Conservation (phyloP, 64 coral and sea anemone species). For the Cladopsammia gracilis region DNA sequence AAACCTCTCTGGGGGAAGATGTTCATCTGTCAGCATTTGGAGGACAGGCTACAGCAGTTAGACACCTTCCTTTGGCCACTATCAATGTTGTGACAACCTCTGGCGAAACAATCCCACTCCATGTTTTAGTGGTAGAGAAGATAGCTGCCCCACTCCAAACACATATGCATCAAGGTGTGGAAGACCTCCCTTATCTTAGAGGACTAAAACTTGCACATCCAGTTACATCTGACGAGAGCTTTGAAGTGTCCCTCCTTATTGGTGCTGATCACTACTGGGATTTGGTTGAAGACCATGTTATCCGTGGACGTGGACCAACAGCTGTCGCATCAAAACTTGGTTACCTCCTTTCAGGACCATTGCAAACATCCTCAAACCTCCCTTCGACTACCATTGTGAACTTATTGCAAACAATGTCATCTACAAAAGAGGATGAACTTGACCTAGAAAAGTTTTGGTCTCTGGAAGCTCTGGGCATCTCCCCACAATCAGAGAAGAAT, state of each 20-base stretch:
- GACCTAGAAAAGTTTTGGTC: conserved; percentile 11
- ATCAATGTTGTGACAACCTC: conserved; percentile 28
- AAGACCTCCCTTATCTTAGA: conserved; percentile 41
- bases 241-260: conserved; percentile 44
- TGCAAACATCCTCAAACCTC: not conserved
- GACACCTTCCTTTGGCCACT: not conserved
- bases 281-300: conserved; percentile 29
- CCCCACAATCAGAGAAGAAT: not conserved
- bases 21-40: conserved; percentile 48
- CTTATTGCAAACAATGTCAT: conserved; percentile 26
- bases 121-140: conserved; percentile 46
- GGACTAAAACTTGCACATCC: conserved; percentile 52
- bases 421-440: conserved; percentile 1
- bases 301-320: conserved; percentile 16
- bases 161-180: not conserved
- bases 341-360: conserved; percentile 56
- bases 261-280: conserved; percentile 58
- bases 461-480: not conserved
- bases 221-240: conserved; percentile 32
- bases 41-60: not conserved
- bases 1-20: not conserved
- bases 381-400: not conserved
- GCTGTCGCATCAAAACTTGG: conserved; percentile 50
- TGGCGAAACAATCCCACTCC: conserved; percentile 51
- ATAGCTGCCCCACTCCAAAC: conserved; percentile 66